Evolutionary conservation across 2,797 vertebrate genomes (phyloP), one percentile per base, ranked within the genome.

Genomic region (Propithecus perrieri): DNA sequence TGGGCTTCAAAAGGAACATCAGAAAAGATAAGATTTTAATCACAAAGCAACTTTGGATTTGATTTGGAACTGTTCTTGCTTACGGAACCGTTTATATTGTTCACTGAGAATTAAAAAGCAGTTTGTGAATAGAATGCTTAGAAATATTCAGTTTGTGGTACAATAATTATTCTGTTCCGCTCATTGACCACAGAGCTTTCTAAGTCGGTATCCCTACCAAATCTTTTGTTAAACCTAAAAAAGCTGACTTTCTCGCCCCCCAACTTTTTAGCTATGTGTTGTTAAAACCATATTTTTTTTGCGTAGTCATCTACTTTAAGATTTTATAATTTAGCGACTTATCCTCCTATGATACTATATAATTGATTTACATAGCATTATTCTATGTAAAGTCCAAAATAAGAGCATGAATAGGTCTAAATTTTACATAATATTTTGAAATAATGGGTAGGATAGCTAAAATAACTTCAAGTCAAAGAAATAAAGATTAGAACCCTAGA

Each of bases 381-480:
- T 89, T 87, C 6, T 35, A 84, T 41, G 33, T 83, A 83, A 96
- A 61, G 53, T 89, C 48, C 4, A 86, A 85, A 91, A 30, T 85
- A 87, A 86, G 15, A 88, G 4, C 71, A 24, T 59, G 30, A 65
- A 22, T 85, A 14, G 30, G 18, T 84, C 76, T 65, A 20, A 65
- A 48, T 89, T 87, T 85, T 96, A 75, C n/a, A 12, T 24, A 50
- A 1, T 91, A 78, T 89, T 96, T 95, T 87, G 18, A 86, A 85
- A 3, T 96, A 91, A 79, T 72, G 18, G 2, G 15, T 85, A 65
- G 5, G 30, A 6, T 61, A 22, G 50, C 46, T 94, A 89, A 96
- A 89, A 78, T 91, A 94, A 88, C 30, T 75, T 35, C n/a, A 88
- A 69, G 26, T 83, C 53, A 61, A 48, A 83, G 41, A 89, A 94